Evolutionary conservation across 1,140 invertebrate species (phyloP), one percentile per base, ranked within the genome.

Genomic region (Aphelinus atriplicis): DNA sequence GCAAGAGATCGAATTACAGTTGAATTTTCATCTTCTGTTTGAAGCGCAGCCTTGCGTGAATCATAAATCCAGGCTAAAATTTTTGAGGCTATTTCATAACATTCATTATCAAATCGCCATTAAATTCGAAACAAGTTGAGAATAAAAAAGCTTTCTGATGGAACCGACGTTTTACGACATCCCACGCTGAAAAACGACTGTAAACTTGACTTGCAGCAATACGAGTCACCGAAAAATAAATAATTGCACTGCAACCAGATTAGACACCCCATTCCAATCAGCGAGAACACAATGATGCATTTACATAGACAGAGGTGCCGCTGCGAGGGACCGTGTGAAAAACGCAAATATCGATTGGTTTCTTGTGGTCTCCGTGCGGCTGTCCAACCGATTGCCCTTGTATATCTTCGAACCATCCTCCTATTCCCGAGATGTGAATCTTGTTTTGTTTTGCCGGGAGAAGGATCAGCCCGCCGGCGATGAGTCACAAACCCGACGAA

Each of bases 301-400:
- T 9, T 6, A 3, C 45, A 65, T 47, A 53, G 9, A 10, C 43
- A 53, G 42, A 26, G 63, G 9, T 43, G 1, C 63, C 6, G 53
- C 9, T 63, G 10, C 26, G 26, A 26, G 26, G 26, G 26, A 26
- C 45, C 46, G 47, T 47, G 57, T 10, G 43, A 73, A 74, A 75
- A 75, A 75, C 60, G 55, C 6, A 50, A 74, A 68, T 73, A 68
- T 76, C 78, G 77, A 76, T 77, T 80, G 78, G 75, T 77, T 80
- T 82, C 78, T 80, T 80, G 79, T 57, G 73, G 79, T 81, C 60
- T 2, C 47, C 55, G 51, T 48, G 46, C 77, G 75, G 79, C 77
- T 76, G 79, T 80, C 78, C 78, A 77, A 77, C 78, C 78, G 81
- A 80, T 81, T 77, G 81, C 79, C 71, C 78, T 75, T 75, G 76